phyloP scores from a whole-genome alignment of 2,113 vertebrate species.

The Carollia perspicillata region DNA sequence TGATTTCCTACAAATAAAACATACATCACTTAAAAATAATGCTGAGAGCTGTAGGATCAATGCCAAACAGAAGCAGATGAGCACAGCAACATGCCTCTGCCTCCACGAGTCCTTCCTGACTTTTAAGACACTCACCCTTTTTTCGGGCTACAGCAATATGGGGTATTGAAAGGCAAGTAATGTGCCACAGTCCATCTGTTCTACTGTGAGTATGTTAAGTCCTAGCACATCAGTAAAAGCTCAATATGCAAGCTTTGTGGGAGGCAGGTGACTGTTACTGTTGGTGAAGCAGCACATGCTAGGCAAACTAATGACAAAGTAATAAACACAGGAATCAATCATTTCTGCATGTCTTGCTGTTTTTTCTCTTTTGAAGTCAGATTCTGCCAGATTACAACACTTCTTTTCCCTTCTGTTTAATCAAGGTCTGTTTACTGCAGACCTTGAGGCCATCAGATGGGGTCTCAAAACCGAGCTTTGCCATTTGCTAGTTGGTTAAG shows the following conservation, averaged over 20 bases:
- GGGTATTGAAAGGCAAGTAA: background rate
- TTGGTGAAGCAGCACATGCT: background rate
- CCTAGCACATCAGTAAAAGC: background rate
- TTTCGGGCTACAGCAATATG: background rate
- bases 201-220: background rate
- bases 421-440: background rate
- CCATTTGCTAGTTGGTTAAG: background rate
- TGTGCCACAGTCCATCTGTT: background rate
- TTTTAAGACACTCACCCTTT: slow-evolving; percentile 12
- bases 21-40: background rate
- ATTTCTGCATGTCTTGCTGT: background rate
- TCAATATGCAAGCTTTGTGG: background rate
- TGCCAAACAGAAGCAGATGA: background rate
- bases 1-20: background rate
- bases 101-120: slow-evolving; percentile 15
- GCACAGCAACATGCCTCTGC: background rate
- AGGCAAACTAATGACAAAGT: background rate
- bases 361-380: background rate
- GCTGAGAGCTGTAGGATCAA: background rate
- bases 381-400: background rate
- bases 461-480: background rate
- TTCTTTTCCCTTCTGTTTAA: background rate
- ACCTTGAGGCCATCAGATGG: background rate
- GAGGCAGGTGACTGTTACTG: background rate
- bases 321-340: background rate